These are phyloP conservation scores for Meloidogyne hapla DNA, from an alignment of 1,140 invertebrate species.

Conservation along the genomic window DNA sequence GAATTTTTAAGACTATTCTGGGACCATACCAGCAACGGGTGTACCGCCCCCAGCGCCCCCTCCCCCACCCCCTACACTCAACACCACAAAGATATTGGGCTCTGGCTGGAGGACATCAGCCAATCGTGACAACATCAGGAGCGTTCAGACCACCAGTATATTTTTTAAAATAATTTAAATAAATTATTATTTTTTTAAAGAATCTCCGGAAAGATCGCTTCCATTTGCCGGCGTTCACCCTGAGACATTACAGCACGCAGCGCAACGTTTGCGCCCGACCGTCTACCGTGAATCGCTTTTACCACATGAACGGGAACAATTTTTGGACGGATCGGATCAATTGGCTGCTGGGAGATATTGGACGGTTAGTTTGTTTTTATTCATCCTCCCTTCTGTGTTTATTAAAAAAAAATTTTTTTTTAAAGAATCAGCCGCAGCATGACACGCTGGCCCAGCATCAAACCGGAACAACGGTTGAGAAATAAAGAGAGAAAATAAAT, in stretches of 20 bases:
- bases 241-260: constrained; percentile 55
- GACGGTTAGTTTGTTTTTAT: constrained; percentile 33
- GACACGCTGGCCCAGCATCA: constrained; percentile 38
- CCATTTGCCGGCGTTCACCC: constrained; percentile 54
- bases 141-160: constrained; percentile 49
- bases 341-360: constrained; percentile 51
- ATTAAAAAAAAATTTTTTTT: neutral
- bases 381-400: too few species aligned
- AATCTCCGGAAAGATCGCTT: constrained; percentile 34
- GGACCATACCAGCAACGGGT: constrained; percentile 27
- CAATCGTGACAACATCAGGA: constrained; percentile 52
- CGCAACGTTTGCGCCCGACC: constrained; percentile 55
- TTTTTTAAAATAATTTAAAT: neutral
- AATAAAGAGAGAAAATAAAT: neutral
- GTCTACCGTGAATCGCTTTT: constrained; percentile 41
- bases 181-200: constrained; percentile 21
- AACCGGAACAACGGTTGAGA: constrained; percentile 35
- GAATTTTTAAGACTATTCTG: constrained; percentile 5
- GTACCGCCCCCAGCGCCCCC: constrained; percentile 37
- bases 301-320: constrained; percentile 32
- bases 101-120: constrained; percentile 50
- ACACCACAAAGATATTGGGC: constrained; percentile 41
- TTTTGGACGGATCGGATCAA: constrained; percentile 46
- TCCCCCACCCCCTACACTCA: constrained; percentile 35
- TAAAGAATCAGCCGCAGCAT: constrained; percentile 39